Percentiles rank a stretch among this genome's conserved stretches.
Conservation (phyloP, 2,888 invertebrate species). For the Empis stercorea region DNA sequence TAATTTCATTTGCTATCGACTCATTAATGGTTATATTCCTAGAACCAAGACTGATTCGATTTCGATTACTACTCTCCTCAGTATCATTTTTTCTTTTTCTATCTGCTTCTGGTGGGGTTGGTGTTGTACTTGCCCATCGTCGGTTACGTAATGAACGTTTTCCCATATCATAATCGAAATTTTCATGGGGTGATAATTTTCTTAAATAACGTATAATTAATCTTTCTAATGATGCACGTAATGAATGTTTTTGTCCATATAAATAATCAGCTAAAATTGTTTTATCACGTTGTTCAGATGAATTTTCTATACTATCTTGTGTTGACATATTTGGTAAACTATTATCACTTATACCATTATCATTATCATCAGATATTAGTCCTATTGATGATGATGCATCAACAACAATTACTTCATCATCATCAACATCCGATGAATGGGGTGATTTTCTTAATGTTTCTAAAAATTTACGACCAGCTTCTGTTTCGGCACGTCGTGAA, state of each 20-base stretch:
- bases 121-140: constrained; percentile 1
- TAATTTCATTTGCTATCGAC: background rate
- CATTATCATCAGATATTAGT: constrained; percentile 3
- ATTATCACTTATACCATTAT: background rate
- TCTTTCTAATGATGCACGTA: constrained; percentile 17
- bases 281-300: background rate
- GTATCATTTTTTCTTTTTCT: background rate
- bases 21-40: constrained; percentile 8
- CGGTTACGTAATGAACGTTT: constrained; percentile 7
- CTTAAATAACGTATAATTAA: constrained; percentile 19
- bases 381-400: background rate
- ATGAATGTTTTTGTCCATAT: constrained; percentile 13
- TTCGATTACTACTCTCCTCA: background rate
- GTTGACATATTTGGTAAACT: background rate
- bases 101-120: background rate
- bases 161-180: constrained; percentile 10
- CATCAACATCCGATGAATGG: constrained; percentile 12
- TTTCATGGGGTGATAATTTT: constrained; percentile 16
- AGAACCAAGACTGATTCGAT: constrained; percentile 7
- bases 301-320: background rate
- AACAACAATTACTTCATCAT: constrained; percentile 6
- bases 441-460: constrained; percentile 17
- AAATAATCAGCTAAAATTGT: constrained; percentile 8
- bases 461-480: constrained; percentile 19
- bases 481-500: constrained; percentile 15